These are phyloP conservation scores for Antechinus stuartii DNA, from an alignment of 2,113 vertebrate species.

Conservation along the genomic window DNA sequence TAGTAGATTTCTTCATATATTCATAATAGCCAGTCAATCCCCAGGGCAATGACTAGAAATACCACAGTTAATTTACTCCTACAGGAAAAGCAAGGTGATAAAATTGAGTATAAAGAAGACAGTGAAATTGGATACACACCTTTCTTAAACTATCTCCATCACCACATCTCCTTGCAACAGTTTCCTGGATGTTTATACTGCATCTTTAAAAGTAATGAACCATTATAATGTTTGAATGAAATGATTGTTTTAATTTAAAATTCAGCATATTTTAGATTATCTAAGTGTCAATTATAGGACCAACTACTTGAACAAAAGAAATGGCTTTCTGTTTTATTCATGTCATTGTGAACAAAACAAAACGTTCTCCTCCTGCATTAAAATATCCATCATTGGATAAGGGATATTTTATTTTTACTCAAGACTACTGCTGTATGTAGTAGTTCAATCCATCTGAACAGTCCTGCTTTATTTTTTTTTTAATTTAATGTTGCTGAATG, in stretches of 20 bases:
- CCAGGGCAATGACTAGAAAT: neutral
- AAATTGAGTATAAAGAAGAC: slow-evolving; percentile 49
- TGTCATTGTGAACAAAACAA: neutral
- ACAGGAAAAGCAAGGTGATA: slow-evolving; percentile 12
- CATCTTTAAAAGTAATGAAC: slow-evolving; percentile 56
- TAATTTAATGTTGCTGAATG: neutral
- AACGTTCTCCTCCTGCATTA: neutral
- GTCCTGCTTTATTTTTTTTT: slow-evolving; percentile 7
- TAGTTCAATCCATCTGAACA: neutral
- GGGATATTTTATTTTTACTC: slow-evolving; percentile 11
- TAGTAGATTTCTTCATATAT: slow-evolving; percentile 11
- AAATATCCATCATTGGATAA: slow-evolving; percentile 21
- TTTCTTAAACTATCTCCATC: slow-evolving; percentile 50
- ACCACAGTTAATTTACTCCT: slow-evolving; percentile 18
- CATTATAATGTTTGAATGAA: slow-evolving; percentile 43
- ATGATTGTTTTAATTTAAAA: slow-evolving; percentile 42
- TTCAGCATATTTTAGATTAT: slow-evolving; percentile 56
- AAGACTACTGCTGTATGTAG: neutral
- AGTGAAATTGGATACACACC: slow-evolving; percentile 42
- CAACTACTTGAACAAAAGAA: slow-evolving; percentile 25
- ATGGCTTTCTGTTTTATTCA: neutral
- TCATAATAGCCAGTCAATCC: neutral
- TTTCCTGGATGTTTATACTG: slow-evolving; percentile 57
- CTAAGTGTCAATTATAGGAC: slow-evolving; percentile 10
- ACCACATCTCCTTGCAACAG: slow-evolving; percentile 45